Evolutionary conservation across 2,888 invertebrate genomes (phyloP).

Genomic region (Apamea anceps): DNA sequence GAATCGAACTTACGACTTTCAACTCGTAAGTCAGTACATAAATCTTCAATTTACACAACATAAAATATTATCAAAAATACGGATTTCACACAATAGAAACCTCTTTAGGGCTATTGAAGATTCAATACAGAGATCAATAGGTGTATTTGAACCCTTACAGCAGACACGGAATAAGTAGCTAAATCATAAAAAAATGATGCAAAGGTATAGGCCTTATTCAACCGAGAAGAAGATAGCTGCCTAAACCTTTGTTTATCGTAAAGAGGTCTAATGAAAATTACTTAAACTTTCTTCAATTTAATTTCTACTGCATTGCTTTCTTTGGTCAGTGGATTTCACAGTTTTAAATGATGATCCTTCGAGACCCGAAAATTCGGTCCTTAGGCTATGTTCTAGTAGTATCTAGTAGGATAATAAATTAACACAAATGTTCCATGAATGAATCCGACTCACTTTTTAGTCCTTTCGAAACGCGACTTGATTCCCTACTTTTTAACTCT

Average conservation of each 20-base stretch:
- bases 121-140: neutral
- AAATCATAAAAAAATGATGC: too few relatives aligned
- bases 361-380: neutral
- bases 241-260: neutral
- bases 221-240: neutral
- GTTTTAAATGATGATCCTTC: neutral
- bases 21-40: neutral
- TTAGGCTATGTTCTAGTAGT: neutral
- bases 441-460: neutral
- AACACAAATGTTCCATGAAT: too few relatives aligned
- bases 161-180: too few relatives aligned
- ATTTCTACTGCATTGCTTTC: neutral
- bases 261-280: neutral
- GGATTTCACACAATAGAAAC: neutral
- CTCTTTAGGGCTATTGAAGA: neutral
- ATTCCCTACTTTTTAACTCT: neutral
- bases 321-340: neutral
- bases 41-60: neutral
- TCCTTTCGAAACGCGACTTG: neutral
- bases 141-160: neutral
- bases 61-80: neutral
- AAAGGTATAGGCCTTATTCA: too few relatives aligned
- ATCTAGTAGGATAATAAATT: neutral
- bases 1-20: too few relatives aligned
- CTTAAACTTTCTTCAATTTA: neutral